Base-by-base conservation (phyloP, 2,113 vertebrate species). In the Ellobius talpinus region DNA sequence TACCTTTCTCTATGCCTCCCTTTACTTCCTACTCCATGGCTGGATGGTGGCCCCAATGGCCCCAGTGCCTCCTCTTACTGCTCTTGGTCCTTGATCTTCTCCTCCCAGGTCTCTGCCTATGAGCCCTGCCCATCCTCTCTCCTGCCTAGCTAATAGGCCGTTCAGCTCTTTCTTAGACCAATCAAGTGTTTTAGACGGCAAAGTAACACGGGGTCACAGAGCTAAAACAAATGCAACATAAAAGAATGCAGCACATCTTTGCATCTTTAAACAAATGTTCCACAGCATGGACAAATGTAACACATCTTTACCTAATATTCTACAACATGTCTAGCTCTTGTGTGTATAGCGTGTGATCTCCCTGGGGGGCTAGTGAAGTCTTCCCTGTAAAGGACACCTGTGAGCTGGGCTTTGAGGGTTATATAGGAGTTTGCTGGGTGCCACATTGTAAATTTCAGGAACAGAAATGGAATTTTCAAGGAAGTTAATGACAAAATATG, bases 331-430 rank as follows among this genome's bases (percentile, higher is more conserved):
- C 89, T 79, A 29, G 63, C 33, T 86, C 89, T 74, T 79, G 23
- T 81, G 72, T n/a, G 24, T 70, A 3, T 58, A 45, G 39, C 65
- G 31, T 29, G 58, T 77, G 19, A 45, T 89, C 55, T 79, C 42
- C 72, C 31, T 82, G 42, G 24, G 42, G 47, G 82, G 73, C 77
- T 58, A 74, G 26, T 72, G 66, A 91, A 74, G 36, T 29, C 36
- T 88, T 86, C 58, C 79, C 23, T 68, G 93, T 58, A 93, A 39
- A 88, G n/a, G 81, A 47, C 11, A 77, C 29, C 29, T 61, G 45
- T 70, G 91, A 81, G 26, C 58, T 91, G 77, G 78, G 65, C 74
- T 96, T 91, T 97, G 90, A 89, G 78, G 78, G 13, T 94, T 77
- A 33, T 7, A 0, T 55, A 72, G 45, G 78, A 68, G 79, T 95